These are phyloP conservation scores for Pseudopleuronectes americanus DNA, from an alignment of 2,797 vertebrate species.

Conservation along the genomic window DNA sequence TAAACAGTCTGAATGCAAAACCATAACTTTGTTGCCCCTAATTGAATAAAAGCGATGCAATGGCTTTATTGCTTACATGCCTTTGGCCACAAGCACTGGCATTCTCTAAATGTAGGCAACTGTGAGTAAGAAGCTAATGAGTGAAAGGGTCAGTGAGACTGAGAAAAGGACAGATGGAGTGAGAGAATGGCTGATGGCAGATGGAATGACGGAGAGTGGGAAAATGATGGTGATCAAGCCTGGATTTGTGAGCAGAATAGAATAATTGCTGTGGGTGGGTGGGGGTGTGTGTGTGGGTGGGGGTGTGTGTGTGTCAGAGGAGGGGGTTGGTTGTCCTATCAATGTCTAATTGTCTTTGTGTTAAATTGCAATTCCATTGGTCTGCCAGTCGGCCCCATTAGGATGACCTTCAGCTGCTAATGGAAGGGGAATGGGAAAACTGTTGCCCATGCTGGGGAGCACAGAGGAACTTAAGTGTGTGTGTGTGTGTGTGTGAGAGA, in stretches of 20 bases:
- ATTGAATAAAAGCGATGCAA: not conserved
- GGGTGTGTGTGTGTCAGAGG: constrained; percentile 33
- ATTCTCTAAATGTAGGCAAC: constrained; percentile 39
- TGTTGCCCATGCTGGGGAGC: constrained; percentile 33
- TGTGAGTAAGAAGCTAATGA: constrained; percentile 69
- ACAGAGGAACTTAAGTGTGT: not conserved
- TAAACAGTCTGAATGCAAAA: too few relatives aligned
- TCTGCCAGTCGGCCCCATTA: constrained; percentile 62
- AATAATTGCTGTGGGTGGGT: constrained; percentile 36
- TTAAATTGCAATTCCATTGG: constrained; percentile 65
- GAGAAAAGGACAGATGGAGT: constrained; percentile 63
- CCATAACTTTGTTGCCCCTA: too few relatives aligned
- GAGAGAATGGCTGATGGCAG: constrained; percentile 57
- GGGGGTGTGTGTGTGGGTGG: constrained; percentile 10
- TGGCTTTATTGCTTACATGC: not conserved
- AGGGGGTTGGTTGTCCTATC: constrained; percentile 39
- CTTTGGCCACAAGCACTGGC: not conserved
- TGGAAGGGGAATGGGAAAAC: constrained; percentile 53
- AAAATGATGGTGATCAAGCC: constrained; percentile 53
- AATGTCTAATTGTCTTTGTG: constrained; percentile 71
- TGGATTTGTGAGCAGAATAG: constrained; percentile 46
- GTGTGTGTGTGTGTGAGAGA: not conserved
- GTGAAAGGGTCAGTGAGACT: constrained; percentile 63
- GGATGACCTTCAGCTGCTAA: constrained; percentile 71
- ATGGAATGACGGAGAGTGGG: constrained; percentile 59